Base-by-base conservation (phyloP, 2,888 invertebrate species). In the Liopterus haemorrhoidalis region DNA sequence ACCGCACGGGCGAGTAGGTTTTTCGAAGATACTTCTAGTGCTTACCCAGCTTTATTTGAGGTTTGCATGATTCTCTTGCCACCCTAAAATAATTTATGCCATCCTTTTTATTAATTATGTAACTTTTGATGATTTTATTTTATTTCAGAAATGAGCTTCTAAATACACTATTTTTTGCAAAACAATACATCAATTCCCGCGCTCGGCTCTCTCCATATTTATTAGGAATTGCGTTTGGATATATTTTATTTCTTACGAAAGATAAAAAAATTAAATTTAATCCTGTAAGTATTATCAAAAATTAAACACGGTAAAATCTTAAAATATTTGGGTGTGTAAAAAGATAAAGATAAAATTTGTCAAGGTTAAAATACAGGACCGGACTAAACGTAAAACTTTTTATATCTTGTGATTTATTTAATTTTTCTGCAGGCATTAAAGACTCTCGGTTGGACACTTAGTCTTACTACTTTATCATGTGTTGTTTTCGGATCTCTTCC, bases 131-230 rank as follows among this genome's bases (percentile, higher is more conserved):
- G 11, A n/a, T 16, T 37, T 28, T 3, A 44, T 47, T 21, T 22
- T 32, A 35, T 60, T 61, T 46, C 47, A 63, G 63, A 31, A 59
- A 57, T 40, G 55, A 57, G 21, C 42, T 63, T 18, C 41, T 59
- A 8, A 42, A 47, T 28, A 51, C 55, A 1, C 46, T 57, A 41
- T 63, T 59, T 48, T 64, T 62, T 49, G 48, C 53, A 6, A 47
- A 54, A 18, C 53, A 59, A 47, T 68, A 69, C 54, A 58, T 62
- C n/a, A 57, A 59, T 3, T 65, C 66, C 2, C 60, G 66, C 47
- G 59, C 61, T 2, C 56, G 66, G 47, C 58, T 62, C 5, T 54
- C 65, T 3, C 59, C 67, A 3, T 67, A 65, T 51, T 57, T 67
- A 22, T 48, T 66, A 8, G 68, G 67, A 27, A 56, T 67, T 24